A percentile compares a stretch with the other conserved stretches of the same genome.
phyloP scores from a whole-genome alignment of 2,888 invertebrate species.

The Merodon equestris region DNA sequence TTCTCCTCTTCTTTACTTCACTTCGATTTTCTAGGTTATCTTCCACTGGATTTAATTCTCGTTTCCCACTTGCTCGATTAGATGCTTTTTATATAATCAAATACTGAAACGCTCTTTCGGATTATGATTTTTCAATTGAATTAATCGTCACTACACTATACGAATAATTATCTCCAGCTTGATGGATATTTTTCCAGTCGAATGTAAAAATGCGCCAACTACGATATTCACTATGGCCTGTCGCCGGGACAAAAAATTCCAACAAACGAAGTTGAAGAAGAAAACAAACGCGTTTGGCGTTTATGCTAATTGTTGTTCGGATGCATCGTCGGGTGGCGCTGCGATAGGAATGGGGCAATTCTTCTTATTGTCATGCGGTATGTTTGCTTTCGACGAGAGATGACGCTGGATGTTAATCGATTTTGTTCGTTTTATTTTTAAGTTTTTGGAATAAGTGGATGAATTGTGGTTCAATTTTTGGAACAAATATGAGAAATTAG shows the following conservation, averaged over 20 bases:
- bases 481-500: too few relatives aligned
- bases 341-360: neutral
- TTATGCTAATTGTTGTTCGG: conserved; percentile 27
- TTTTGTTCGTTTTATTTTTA: too few relatives aligned
- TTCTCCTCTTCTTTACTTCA: neutral
- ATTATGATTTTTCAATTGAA: conserved; percentile 1
- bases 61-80: neutral
- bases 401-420: neutral
- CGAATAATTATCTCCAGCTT: neutral
- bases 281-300: conserved; percentile 69
- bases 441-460: too few relatives aligned
- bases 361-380: neutral
- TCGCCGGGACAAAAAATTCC: conserved; percentile 67
- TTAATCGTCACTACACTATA: neutral
- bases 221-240: conserved; percentile 56
- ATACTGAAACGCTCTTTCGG: conserved; percentile 7
- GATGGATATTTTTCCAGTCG: neutral
- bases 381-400: conserved; percentile 14
- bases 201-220: conserved; percentile 63
- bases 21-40: conserved; percentile 56
- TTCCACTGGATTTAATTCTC: conserved; percentile 36
- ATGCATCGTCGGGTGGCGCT: neutral
- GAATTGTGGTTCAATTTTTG: too few relatives aligned
- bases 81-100: conserved; percentile 55
- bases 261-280: conserved; percentile 64